Evolutionary conservation across 2,113 vertebrate genomes (phyloP).

Genomic region (Tauraco erythrolophus): DNA sequence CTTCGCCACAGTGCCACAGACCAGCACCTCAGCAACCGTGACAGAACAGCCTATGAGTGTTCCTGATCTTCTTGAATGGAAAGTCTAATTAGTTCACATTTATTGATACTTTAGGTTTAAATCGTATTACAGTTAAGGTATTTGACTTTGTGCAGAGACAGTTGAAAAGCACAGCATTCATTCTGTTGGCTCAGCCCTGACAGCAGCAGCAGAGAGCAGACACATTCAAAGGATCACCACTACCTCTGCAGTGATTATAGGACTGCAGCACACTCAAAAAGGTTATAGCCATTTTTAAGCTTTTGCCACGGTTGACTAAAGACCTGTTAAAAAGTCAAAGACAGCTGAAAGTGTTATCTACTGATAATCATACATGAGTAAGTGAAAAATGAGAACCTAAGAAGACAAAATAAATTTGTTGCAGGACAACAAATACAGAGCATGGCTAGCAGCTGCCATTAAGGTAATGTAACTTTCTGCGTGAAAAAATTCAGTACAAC

Average conservation of each 20-base stretch:
- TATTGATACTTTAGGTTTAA: not conserved
- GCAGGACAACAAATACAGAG: not conserved
- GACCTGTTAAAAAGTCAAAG: not conserved
- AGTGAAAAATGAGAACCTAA: not conserved
- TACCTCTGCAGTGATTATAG: not conserved
- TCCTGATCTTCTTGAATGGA: not conserved
- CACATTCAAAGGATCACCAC: not conserved
- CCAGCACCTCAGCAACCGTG: not conserved
- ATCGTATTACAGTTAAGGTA: not conserved
- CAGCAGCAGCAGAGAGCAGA: not conserved
- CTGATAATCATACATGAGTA: not conserved
- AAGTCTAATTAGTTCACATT: not conserved
- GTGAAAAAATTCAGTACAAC: not conserved
- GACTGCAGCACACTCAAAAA: not conserved
- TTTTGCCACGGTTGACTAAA: not conserved
- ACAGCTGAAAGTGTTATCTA: not conserved
- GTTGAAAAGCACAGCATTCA: not conserved
- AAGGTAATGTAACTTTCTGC: not conserved
- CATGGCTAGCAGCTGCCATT: not conserved
- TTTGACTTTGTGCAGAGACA: not conserved
- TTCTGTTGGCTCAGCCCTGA: not conserved
- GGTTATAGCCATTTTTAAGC: not conserved
- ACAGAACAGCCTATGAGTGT: not conserved
- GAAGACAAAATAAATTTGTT: not conserved
- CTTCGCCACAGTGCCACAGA: not conserved